A percentile compares a stretch with the other conserved stretches of the same genome.
phyloP scores from a whole-genome alignment of 2,797 vertebrate genomes.

The Gymnopithys bicolor region DNA sequence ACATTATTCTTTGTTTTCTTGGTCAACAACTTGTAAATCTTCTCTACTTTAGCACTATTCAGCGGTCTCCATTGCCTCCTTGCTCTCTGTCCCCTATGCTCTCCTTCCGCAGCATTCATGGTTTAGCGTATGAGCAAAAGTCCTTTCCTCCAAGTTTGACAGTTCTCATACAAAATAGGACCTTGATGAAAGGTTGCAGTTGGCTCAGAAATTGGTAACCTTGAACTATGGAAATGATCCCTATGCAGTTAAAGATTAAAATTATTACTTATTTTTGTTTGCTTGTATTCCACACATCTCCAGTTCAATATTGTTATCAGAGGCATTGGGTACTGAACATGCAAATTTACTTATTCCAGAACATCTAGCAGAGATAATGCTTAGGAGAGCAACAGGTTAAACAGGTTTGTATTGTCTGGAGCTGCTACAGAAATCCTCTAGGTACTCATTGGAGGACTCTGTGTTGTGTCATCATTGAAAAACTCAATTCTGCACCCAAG shows the following conservation, averaged over 20 bases:
- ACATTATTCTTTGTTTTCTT: neutral
- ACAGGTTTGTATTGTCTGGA: neutral
- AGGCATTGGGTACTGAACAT: neutral
- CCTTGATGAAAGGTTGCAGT: neutral
- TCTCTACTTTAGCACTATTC: neutral
- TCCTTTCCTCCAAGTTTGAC: neutral
- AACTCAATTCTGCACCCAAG: neutral
- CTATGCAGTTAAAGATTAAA: neutral
- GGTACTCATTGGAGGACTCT: neutral
- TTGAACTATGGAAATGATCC: neutral
- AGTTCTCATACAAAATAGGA: neutral
- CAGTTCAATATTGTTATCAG: neutral
- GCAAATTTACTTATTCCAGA: neutral
- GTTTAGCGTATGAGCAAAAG: neutral
- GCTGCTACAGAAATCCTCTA: neutral
- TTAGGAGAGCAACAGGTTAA: neutral
- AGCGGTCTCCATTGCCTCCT: neutral
- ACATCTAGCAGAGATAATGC: neutral
- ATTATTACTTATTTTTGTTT: neutral
- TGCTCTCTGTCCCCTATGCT: neutral
- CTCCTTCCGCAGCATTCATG: neutral
- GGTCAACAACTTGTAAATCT: neutral
- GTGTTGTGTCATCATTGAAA: neutral
- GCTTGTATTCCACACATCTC: neutral
- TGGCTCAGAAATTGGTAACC: neutral